Percentiles rank a stretch among this genome's conserved stretches.
These are phyloP conservation scores for Neoitamus cyanurus DNA, from an alignment of 2,888 invertebrate species.

Conservation along the genomic window DNA sequence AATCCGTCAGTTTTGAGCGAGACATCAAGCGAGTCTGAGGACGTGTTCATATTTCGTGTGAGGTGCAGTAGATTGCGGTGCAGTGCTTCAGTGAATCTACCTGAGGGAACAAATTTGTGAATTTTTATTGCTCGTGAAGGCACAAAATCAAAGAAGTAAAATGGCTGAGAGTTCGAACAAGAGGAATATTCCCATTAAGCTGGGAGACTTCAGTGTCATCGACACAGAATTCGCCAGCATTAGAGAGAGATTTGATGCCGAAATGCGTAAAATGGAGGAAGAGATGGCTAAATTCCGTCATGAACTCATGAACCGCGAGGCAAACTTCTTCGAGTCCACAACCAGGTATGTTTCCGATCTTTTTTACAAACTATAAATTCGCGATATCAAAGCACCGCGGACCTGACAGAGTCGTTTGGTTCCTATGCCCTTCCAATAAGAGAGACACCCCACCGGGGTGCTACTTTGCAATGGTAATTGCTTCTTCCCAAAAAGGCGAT, in stretches of 20 bases:
- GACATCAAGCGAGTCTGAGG: conserved; percentile 17
- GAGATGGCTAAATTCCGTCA: conserved; percentile 96
- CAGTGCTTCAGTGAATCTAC: neutral
- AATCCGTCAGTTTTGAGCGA: conserved; percentile 35
- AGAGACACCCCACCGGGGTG: neutral
- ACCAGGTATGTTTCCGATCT: conserved; percentile 76
- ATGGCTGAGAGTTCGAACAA: conserved; percentile 88
- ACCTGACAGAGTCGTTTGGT: conserved; percentile 1
- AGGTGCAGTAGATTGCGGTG: neutral
- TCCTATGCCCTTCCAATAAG: conserved; percentile 20
- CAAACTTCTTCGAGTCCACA: conserved; percentile 90
- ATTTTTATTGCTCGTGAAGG: neutral
- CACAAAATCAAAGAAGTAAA: conserved; percentile 55
- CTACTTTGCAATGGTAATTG: neutral
- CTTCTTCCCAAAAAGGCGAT: neutral
- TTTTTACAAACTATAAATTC: neutral
- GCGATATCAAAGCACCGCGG: neutral
- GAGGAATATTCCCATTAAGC: conserved; percentile 91
- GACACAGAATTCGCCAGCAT: conserved; percentile 97
- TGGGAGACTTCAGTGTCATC: conserved; percentile 94
- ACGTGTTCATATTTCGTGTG: neutral
- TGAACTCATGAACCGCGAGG: conserved; percentile 92
- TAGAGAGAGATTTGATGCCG: conserved; percentile 93
- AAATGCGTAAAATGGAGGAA: conserved; percentile 99
- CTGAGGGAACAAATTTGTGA: neutral